Evolutionary conservation across 2,888 invertebrate species (phyloP).

Genomic region (Barypeithes pellucidus): DNA sequence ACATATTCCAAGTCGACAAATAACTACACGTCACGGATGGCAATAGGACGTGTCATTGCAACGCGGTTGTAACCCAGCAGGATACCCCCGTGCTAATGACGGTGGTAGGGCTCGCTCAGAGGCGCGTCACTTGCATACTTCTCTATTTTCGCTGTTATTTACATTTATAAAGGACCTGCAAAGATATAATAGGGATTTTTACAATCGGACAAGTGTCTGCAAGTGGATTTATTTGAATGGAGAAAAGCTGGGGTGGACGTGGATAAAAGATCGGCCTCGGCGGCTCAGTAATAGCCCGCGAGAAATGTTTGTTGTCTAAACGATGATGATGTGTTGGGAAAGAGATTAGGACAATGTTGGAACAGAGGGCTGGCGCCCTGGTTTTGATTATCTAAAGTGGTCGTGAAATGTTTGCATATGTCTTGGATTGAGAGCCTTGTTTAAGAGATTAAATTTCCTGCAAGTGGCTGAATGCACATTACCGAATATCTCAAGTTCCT

Average conservation of each 20-base stretch:
- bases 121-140: conserved; percentile 64
- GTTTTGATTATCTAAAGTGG: conserved; percentile 64
- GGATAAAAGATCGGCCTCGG: conserved; percentile 58
- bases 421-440: conserved; percentile 17
- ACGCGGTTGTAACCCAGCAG: conserved; percentile 60
- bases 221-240: conserved; percentile 67
- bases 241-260: conserved; percentile 62
- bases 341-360: conserved; percentile 63
- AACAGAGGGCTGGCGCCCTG: conserved; percentile 58
- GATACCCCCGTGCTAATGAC: conserved; percentile 63
- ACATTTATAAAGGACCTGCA: conserved; percentile 65
- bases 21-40: conserved; percentile 47
- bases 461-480: background rate
- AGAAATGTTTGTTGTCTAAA: conserved; percentile 67
- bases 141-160: conserved; percentile 65
- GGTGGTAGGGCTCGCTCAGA: conserved; percentile 60
- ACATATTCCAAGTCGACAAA: conserved; percentile 41
- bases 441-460: conserved; percentile 3
- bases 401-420: conserved; percentile 56
- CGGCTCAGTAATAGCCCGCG: conserved; percentile 63
- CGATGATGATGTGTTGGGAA: conserved; percentile 67
- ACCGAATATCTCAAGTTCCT: too few species aligned
- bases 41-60: conserved; percentile 60
- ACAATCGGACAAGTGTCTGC: conserved; percentile 64
- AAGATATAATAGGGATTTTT: conserved; percentile 67